Base-by-base conservation (phyloP, 1,140 invertebrate genomes). In the Pseudoatta argentina region DNA sequence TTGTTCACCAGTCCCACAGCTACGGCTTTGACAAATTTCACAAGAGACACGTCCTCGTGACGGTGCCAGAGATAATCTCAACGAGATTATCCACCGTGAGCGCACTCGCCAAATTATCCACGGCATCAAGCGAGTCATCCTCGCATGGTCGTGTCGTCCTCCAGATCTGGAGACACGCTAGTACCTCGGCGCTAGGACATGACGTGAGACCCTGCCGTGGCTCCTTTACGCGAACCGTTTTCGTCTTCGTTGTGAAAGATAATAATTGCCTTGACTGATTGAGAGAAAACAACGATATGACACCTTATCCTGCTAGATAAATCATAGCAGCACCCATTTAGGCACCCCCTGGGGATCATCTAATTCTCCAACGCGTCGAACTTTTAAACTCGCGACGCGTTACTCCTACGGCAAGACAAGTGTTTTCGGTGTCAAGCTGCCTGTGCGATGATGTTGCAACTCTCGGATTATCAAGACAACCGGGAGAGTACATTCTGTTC, bases 401-500 rank as follows among this genome's bases (percentile, higher is more conserved):
- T 64, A 44, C 3, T 63, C 30, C 57, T 16, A 34, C 3, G 30
- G 39, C 39, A 48, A 77, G 39, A 64, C 21, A 44, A 5, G 34
- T 14, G n/a, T 77, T 76, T 76, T 39, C 73, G 59, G 1, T 14
- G 27, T 30, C 48, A 55, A 55, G 14, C 48, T 24, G 27, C 18
- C 77, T 3, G 39, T 21, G 51, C 64, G 34, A 48, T 27, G 78
- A 81, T 55, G 64, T 21, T 51, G 77, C 63, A 21, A 27, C 34
- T 34, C 61, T 21, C 30, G 48, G 51, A 55, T 71, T 81, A 81
- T 71, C 64, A 44, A 71, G 21, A 21, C 78, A 44, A 66, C 76
- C 44, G 53, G 53, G 53, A 12, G 57, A 73, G 69, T 85, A 27
- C 30, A 88, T 86, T 88, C 67, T 67, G 85, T 75, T 86, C 66